phyloP scores from a whole-genome alignment of 2,113 vertebrate species.

The Alectura lathami region DNA sequence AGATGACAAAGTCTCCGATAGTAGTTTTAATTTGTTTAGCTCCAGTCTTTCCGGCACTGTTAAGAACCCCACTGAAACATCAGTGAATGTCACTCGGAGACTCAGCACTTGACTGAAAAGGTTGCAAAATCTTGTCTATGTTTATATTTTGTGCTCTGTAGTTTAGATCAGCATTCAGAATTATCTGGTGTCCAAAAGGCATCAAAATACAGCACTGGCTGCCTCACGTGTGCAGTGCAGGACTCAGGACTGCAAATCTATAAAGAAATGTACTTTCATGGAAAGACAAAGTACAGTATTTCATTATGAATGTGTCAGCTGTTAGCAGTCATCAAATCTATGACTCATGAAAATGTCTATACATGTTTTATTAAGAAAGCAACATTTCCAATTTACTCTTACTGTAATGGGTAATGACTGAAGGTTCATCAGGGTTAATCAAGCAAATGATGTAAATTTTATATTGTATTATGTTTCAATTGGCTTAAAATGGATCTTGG shows the following conservation, averaged over 20 bases:
- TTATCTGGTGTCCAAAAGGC: neutral
- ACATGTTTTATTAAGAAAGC: constrained; percentile 71
- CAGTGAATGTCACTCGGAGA: neutral
- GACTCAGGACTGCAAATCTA: neutral
- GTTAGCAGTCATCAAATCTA: constrained; percentile 67
- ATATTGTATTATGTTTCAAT: constrained; percentile 52
- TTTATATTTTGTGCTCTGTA: neutral
- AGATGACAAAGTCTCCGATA: neutral
- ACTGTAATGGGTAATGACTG: constrained; percentile 67
- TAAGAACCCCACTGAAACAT: neutral
- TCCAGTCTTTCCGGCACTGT: neutral
- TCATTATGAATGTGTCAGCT: constrained; percentile 67
- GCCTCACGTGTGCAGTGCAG: neutral
- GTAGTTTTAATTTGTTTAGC: neutral
- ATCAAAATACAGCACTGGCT: neutral
- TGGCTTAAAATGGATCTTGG: constrained; percentile 63
- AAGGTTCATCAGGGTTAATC: constrained; percentile 73
- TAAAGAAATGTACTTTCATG: neutral
- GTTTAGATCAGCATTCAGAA: constrained; percentile 42
- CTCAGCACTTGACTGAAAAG: neutral
- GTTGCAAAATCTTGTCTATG: neutral
- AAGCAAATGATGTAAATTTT: constrained; percentile 72
- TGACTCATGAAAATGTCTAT: constrained; percentile 65
- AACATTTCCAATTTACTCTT: constrained; percentile 67
- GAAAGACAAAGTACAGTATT: constrained; percentile 47